Base-by-base conservation (phyloP, 2,888 invertebrate genomes). In the Tetranychus truncatus region DNA sequence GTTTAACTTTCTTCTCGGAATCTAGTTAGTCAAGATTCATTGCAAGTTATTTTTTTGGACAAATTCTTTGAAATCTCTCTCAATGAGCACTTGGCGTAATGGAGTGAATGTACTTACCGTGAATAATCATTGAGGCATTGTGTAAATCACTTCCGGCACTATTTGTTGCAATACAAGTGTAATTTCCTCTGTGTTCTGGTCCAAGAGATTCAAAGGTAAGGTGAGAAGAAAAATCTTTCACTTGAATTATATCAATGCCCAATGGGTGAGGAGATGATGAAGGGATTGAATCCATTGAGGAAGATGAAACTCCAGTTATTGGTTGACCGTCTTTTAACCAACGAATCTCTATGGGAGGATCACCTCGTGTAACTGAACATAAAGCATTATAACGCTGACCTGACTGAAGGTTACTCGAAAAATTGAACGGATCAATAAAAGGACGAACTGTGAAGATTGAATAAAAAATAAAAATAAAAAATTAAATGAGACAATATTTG, bases 391-490 rank as follows among this genome's bases (percentile, higher is more conserved):
- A 81, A 75, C 83, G 80, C 78, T 82, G 82, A 66, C 83, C 83
- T 76, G 82, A 81, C 78, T 85, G 84, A 75, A 86, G 83, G 79
- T 85, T 84, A 45, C 77, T 77, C 0, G 79, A 78, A 66, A 80
- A 80, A n/a, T 73, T 71, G 69, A 80, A 80, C 34, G 79, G 78
- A 20, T 78, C 80, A 6, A 92, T 89, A 81, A 91, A 88, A 34
- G 92, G 92, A 20, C 91, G 91, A 85, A 87, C 88, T 88, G 82
- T 82, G 78, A 24, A 11, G n/a, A 20, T 6, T 21, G 21, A 69
- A 11, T 11, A 15, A 69, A 69, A 69, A 69, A 69, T 69, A 24
- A 5, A 69, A 24, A 11, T 1, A 21, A 69, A 20, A 20, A 69
- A 24, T 11, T 4, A 24, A 20, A 55, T 2, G 3, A 55, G 55